These are phyloP conservation scores for Pundamilia nyererei DNA, from an alignment of 2,113 vertebrate species.

Conservation along the genomic window DNA sequence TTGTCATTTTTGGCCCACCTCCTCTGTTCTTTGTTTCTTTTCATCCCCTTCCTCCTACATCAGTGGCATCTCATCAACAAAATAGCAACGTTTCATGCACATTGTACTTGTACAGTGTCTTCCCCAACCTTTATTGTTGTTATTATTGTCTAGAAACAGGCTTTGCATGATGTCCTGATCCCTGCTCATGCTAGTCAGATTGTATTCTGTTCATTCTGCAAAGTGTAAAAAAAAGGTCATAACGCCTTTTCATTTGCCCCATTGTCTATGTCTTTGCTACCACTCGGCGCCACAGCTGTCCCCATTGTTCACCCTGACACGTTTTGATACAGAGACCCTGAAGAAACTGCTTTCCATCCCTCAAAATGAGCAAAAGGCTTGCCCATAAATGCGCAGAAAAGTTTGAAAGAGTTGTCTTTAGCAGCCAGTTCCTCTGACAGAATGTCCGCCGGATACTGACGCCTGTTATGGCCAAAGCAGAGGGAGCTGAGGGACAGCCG, in stretches of 20 bases:
- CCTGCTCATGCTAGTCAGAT: neutral
- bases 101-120: neutral
- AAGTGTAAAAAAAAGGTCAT: neutral
- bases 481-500: neutral
- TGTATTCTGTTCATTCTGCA: neutral
- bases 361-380: neutral
- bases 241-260: neutral
- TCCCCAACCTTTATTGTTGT: neutral
- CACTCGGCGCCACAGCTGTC: neutral
- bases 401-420: constrained; percentile 2
- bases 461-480: constrained; percentile 7
- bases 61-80: constrained; percentile 17
- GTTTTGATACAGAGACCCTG: neutral
- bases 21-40: constrained; percentile 32
- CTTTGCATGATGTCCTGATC: neutral
- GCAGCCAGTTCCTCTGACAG: constrained; percentile 20
- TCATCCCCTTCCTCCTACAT: constrained; percentile 8
- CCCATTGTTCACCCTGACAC: neutral
- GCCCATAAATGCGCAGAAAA: neutral
- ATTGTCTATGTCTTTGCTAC: neutral
- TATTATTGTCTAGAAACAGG: neutral
- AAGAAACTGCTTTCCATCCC: neutral
- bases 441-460: constrained; percentile 19
- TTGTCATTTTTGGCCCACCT: constrained; percentile 41
- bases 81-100: neutral